A percentile compares a stretch with the other conserved stretches of the same genome.
Evolutionary conservation across 1,140 invertebrate species (phyloP).

Genomic region (Linepithema humile): DNA sequence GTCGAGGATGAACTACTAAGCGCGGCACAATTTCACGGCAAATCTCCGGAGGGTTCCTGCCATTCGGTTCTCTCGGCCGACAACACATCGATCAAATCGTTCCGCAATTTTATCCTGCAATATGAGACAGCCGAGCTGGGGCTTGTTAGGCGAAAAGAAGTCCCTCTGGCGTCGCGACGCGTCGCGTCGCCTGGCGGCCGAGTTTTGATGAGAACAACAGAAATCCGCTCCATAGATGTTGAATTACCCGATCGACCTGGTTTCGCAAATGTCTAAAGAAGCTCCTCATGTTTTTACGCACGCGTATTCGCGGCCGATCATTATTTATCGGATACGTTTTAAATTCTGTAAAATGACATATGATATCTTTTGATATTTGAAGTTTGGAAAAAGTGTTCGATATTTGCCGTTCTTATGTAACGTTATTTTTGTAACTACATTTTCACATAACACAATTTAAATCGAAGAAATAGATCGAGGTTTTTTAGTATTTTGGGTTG

Average conservation of each 20-base stretch:
- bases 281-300: neutral
- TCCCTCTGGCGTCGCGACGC: neutral
- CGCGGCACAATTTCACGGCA: conserved; percentile 3
- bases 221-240: neutral
- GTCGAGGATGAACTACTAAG: conserved; percentile 11
- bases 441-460: neutral
- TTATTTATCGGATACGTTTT: conserved; percentile 7
- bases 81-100: neutral
- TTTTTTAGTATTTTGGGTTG: neutral
- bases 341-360: conserved; percentile 19
- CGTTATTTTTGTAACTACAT: neutral
- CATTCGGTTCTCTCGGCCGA: neutral
- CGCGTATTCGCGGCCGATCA: neutral
- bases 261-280: conserved; percentile 2
- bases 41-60: conserved; percentile 8
- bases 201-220: neutral
- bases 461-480: neutral
- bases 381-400: neutral
- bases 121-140: conserved; percentile 7
- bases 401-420: neutral
- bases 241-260: conserved; percentile 33
- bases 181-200: too few species aligned
- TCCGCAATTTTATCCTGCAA: neutral
- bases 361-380: neutral
- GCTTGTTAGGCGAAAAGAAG: neutral